Conservation (phyloP, 37 sponge, comb jelly and placozoan genomes). For the Corticium candelabrum region DNA sequence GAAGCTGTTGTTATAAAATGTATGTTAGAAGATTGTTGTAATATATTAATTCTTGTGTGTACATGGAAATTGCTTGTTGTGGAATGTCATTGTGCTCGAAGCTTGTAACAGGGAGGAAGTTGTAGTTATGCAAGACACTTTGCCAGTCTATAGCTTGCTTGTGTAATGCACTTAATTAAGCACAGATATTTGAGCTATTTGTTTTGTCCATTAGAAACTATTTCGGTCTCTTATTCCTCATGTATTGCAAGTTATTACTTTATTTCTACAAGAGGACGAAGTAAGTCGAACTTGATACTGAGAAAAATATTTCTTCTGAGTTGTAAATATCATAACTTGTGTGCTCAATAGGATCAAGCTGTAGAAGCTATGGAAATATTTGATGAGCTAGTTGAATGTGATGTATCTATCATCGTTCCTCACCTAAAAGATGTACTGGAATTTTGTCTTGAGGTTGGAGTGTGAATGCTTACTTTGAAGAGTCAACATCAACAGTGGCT, state of each 20-base stretch:
- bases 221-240: conserved; percentile 53
- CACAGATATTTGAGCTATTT: neutral
- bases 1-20: too few relatives aligned
- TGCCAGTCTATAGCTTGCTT: too few relatives aligned
- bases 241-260: conserved; percentile 1
- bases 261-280: neutral
- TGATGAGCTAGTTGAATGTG: conserved; percentile 88
- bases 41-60: too few relatives aligned
- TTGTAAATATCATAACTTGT: neutral
- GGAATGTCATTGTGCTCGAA: too few relatives aligned
- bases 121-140: too few relatives aligned
- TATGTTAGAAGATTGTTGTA: too few relatives aligned
- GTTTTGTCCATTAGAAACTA: conserved; percentile 12
- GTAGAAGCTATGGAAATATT: conserved; percentile 96
- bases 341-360: conserved; percentile 55
- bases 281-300: neutral
- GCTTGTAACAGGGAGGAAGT: too few relatives aligned
- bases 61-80: too few relatives aligned
- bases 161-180: too few relatives aligned
- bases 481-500: too few relatives aligned
- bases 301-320: conserved; percentile 1
- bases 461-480: too few relatives aligned
- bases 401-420: conserved; percentile 62
- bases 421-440: conserved; percentile 48
- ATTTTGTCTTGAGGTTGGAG: conserved; percentile 67